Base-by-base conservation (phyloP, 2,888 invertebrate genomes). In the Congeria kusceri region DNA sequence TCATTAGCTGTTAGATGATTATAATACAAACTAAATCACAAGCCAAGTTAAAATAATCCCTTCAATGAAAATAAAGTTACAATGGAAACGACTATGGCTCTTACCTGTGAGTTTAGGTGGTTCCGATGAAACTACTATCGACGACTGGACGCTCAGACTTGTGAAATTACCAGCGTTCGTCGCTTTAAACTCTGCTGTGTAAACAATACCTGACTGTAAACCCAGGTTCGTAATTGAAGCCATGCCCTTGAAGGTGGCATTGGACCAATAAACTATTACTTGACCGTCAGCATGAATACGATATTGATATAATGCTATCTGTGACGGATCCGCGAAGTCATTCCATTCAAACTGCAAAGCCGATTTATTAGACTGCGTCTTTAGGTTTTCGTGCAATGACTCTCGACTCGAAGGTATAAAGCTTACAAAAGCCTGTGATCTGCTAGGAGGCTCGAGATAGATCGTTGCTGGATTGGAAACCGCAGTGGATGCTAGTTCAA, bases 61-160 rank as follows among this genome's bases (percentile, higher is more conserved):
- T 44, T 13, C 46, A 32, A 32, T 49, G 57, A 20, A 62, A 20
- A 53, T 7, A 32, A 7, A 32, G 3, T 53, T 7, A 11, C 4
- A 32, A 32, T 11, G 4, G 5, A 4, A 4, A 7, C 11, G 5
- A 32, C 4, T 7, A 32, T 32, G 5, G 32, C 11, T 11, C 47
- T 72, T 11, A 77, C 77, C 77, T 39, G 77, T 39, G 0, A 77
- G 39, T 32, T 20, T 15, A 27, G 77, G 77, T n/a, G 20, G n/a
- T 23, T 18, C 3, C 18, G 63, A 44, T 7, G 53, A 39, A 20
- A 77, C 39, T n/a, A 67, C 11, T 7, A 77, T 32, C 44, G 46
- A 56, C 1, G 32, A 63, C 18, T 18, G 9, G 20, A 56, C 47
- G 13, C 63, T 9, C 7, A 32, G 28, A 58, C 77, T 77, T 9